A percentile compares a stretch with the other conserved stretches of the same genome.
phyloP scores from a whole-genome alignment of 2,113 vertebrate species.

The Pangasianodon hypophthalmus region DNA sequence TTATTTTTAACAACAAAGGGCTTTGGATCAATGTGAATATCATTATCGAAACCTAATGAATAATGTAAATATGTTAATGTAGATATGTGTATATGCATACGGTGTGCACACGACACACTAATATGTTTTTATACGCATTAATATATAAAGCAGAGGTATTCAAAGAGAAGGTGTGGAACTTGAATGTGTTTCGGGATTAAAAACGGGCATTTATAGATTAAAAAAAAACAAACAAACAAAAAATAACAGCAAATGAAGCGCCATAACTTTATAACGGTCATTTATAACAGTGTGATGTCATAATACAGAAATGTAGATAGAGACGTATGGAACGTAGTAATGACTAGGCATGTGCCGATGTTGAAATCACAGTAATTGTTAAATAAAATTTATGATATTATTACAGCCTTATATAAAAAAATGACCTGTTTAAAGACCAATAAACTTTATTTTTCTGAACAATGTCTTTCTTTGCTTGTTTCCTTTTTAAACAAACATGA shows the following conservation, averaged over 20 bases:
- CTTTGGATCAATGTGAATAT: constrained; percentile 67
- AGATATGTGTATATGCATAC: constrained; percentile 64
- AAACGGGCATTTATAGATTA: background rate
- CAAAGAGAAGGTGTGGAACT: constrained; percentile 21
- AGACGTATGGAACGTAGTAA: background rate
- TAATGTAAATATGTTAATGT: constrained; percentile 67
- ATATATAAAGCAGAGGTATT: constrained; percentile 45
- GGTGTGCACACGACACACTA: constrained; percentile 56
- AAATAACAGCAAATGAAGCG: background rate
- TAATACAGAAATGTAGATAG: background rate
- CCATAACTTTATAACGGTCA: background rate
- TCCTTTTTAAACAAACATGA: background rate
- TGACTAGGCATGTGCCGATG: constrained; percentile 20
- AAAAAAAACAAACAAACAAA: background rate
- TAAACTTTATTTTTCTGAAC: constrained; percentile 33
- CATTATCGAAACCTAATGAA: constrained; percentile 64
- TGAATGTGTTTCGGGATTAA: constrained; percentile 15
- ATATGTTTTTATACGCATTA: constrained; percentile 55
- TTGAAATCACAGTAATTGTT: background rate
- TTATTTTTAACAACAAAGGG: constrained; percentile 64
- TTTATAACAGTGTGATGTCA: constrained; percentile 16
- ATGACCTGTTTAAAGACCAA: constrained; percentile 24
- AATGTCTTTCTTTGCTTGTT: background rate
- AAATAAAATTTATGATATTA: background rate
- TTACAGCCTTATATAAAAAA: background rate